phyloP scores from a whole-genome alignment of 1,140 invertebrate genomes.

The Mizuhopecten yessoensis region DNA sequence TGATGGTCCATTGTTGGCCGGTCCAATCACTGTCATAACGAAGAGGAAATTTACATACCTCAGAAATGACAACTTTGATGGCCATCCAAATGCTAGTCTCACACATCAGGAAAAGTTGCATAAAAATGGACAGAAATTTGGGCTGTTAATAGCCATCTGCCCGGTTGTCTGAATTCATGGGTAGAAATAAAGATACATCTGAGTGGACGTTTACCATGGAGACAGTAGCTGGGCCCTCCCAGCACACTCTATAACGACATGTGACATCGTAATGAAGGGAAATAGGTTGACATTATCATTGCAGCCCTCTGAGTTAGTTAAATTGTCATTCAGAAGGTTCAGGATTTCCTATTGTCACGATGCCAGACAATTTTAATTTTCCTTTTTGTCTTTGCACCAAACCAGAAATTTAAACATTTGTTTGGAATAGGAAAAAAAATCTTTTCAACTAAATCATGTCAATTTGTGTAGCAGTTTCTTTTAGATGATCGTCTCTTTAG shows the following conservation, averaged over 20 bases:
- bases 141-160: conserved; percentile 25
- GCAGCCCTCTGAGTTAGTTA: conserved; percentile 8
- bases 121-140: background rate
- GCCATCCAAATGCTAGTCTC: background rate
- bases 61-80: conserved; percentile 5
- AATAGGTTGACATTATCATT: conserved; percentile 29
- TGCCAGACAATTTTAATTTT: conserved; percentile 28
- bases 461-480: no score
- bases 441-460: no score
- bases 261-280: conserved; percentile 30
- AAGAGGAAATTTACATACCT: background rate
- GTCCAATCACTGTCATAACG: background rate
- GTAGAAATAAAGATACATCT: conserved; percentile 22
- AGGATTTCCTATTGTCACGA: conserved; percentile 15
- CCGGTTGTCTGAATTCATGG: background rate
- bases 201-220: background rate
- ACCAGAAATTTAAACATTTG: background rate
- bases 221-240: background rate
- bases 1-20: conserved; percentile 17
- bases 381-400: background rate
- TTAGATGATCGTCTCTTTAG: no score
- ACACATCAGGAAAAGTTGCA: conserved; percentile 9
- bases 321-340: conserved; percentile 10
- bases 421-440: no score
- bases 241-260: background rate